These are phyloP conservation scores for Diarsia dahlii DNA, from an alignment of 2,888 invertebrate species.

Conservation along the genomic window DNA sequence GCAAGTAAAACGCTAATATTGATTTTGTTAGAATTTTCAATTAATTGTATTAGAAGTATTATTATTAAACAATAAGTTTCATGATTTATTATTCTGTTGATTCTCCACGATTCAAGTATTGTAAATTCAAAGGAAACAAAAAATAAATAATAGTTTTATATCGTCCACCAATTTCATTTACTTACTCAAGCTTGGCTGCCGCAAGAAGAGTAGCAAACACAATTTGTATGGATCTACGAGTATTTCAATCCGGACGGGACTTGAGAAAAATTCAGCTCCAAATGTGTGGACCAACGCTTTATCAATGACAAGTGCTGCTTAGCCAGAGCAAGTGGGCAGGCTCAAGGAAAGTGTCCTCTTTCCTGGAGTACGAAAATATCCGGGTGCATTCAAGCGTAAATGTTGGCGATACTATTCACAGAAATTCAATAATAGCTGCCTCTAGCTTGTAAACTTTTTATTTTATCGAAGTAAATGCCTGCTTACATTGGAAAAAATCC, in stretches of 20 bases:
- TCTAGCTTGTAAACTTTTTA: not conserved
- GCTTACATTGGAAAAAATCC: too few species aligned
- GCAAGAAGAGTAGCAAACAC: conserved; percentile 22
- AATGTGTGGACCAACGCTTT: conserved; percentile 42
- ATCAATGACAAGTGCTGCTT: conserved; percentile 48
- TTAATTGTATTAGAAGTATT: not conserved
- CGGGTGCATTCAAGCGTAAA: conserved; percentile 16
- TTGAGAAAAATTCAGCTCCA: conserved; percentile 27
- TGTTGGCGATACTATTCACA: not conserved
- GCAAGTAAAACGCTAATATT: not conserved
- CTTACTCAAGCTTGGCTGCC: not conserved
- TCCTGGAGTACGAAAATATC: conserved; percentile 37
- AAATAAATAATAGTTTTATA: not conserved
- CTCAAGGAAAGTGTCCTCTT: conserved; percentile 39
- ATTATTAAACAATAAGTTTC: not conserved
- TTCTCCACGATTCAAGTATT: too few species aligned
- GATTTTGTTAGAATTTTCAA: not conserved
- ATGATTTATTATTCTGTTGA: too few species aligned
- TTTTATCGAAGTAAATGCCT: not conserved
- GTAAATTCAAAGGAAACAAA: not conserved
- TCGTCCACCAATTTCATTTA: not conserved
- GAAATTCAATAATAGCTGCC: not conserved
- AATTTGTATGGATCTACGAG: conserved; percentile 31
- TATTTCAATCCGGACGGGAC: conserved; percentile 34
- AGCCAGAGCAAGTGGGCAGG: conserved; percentile 28